Conservation (phyloP, 1,140 invertebrate genomes). For the Thalassaphorura encarpata region DNA sequence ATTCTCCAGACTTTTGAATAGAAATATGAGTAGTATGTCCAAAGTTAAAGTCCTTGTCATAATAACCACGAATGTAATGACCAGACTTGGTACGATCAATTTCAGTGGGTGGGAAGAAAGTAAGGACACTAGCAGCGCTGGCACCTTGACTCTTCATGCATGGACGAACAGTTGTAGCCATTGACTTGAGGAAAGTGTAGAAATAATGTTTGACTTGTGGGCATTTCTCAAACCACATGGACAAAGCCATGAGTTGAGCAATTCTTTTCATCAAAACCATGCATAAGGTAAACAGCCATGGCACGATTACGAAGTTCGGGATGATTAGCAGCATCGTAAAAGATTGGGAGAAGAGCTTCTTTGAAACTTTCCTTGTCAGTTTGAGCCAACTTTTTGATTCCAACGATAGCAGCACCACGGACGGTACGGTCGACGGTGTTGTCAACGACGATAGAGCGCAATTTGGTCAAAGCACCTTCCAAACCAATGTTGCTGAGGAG, state of each 20-base stretch:
- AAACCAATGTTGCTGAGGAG: slow-evolving; percentile 23
- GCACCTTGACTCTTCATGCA: slow-evolving; percentile 20
- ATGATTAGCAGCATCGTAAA: slow-evolving; percentile 24
- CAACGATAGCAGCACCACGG: slow-evolving; percentile 18
- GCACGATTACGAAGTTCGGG: slow-evolving; percentile 22
- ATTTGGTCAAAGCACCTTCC: slow-evolving; percentile 11
- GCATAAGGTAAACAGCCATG: slow-evolving; percentile 8
- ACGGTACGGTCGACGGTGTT: slow-evolving; percentile 11
- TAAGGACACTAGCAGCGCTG: slow-evolving; percentile 17
- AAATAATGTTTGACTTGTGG: slow-evolving; percentile 29
- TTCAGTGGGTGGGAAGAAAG: slow-evolving; percentile 22
- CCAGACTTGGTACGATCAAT: slow-evolving; percentile 21
- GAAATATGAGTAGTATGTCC: slow-evolving; percentile 25
- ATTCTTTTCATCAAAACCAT: slow-evolving; percentile 3
- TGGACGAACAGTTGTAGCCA: slow-evolving; percentile 14
- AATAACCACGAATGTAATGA: slow-evolving; percentile 28
- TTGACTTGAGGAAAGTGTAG: slow-evolving; percentile 18
- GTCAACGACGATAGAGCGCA: slow-evolving; percentile 18
- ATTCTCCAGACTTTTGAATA: slow-evolving; percentile 26
- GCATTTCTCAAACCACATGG: slow-evolving; percentile 28
- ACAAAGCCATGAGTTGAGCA: slow-evolving; percentile 21
- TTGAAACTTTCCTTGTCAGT: slow-evolving; percentile 6
- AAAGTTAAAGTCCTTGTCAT: slow-evolving; percentile 28
- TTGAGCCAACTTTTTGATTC: slow-evolving; percentile 18
- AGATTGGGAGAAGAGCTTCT: slow-evolving; percentile 25